phyloP scores from a whole-genome alignment of 2,888 invertebrate genomes.

The Aporophyla nigra region DNA sequence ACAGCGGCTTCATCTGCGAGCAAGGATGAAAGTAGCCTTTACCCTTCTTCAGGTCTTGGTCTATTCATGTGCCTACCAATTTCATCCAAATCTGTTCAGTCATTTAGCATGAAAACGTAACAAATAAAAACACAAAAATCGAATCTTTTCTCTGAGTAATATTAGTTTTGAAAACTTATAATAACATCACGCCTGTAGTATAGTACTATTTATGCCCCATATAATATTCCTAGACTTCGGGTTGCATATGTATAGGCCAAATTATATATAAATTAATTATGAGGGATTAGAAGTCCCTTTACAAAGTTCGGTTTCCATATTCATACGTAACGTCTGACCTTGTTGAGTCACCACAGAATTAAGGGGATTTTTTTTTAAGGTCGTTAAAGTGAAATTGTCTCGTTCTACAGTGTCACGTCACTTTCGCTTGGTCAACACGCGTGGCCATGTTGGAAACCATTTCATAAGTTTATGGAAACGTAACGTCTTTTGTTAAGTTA shows the following conservation, averaged over 20 bases:
- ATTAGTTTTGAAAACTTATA: background rate
- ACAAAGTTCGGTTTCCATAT: constrained; percentile 35
- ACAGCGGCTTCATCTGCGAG: no score
- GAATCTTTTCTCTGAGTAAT: no score
- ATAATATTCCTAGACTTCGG: background rate
- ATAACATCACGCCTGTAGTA: background rate
- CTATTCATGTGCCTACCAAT: no score
- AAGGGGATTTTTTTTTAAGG: constrained; percentile 68
- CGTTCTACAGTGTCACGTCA: constrained; percentile 71
- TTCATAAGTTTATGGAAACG: constrained; percentile 67
- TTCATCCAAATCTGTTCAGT: no score
- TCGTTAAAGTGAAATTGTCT: constrained; percentile 76
- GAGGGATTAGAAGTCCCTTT: constrained; percentile 33
- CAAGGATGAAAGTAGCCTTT: no score
- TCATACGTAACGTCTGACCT: constrained; percentile 49
- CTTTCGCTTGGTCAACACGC: constrained; percentile 75
- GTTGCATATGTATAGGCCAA: background rate
- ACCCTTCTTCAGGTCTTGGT: no score
- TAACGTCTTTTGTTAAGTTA: constrained; percentile 68
- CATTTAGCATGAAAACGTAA: no score
- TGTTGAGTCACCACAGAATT: constrained; percentile 32
- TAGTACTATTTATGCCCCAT: background rate
- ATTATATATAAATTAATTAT: constrained; percentile 33
- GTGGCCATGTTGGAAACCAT: constrained; percentile 56
- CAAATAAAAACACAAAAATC: no score